Evolutionary conservation across 2,797 vertebrate species (phyloP).

Genomic region (Pseudochaenichthys georgianus): DNA sequence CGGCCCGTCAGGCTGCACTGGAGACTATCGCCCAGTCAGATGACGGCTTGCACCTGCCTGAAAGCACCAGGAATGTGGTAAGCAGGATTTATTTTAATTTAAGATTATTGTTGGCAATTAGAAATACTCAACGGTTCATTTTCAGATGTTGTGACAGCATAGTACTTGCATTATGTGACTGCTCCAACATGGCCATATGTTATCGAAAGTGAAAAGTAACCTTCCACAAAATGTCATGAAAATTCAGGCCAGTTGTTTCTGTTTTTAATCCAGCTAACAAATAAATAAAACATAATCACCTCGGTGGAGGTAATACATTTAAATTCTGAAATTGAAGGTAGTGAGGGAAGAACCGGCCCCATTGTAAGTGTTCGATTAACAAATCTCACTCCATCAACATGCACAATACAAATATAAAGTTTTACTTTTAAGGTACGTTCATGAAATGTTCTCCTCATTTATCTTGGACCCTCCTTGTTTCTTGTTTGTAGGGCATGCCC

Average conservation of each 20-base stretch:
- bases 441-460: background rate
- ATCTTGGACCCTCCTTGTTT: constrained; percentile 1
- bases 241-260: no score
- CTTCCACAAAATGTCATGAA: no score
- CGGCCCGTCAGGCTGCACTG: constrained; percentile 91
- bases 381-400: background rate
- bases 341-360: constrained; percentile 93
- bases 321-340: constrained; percentile 69
- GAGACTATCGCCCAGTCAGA: constrained; percentile 92
- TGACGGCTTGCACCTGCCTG: constrained; percentile 95
- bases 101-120: background rate
- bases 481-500: constrained; percentile 84
- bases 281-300: no score
- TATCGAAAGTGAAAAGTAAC: no score
- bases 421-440: background rate
- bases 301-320: no score
- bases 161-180: no score
- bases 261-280: no score
- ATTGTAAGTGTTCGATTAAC: constrained; percentile 84
- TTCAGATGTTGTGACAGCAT: background rate
- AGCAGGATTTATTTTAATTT: background rate
- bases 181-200: no score
- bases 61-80: constrained; percentile 93
- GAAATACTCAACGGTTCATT: background rate
- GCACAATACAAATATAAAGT: background rate